phyloP scores from a whole-genome alignment of 2,113 vertebrate species.

The Chloropsis cyanopogon region DNA sequence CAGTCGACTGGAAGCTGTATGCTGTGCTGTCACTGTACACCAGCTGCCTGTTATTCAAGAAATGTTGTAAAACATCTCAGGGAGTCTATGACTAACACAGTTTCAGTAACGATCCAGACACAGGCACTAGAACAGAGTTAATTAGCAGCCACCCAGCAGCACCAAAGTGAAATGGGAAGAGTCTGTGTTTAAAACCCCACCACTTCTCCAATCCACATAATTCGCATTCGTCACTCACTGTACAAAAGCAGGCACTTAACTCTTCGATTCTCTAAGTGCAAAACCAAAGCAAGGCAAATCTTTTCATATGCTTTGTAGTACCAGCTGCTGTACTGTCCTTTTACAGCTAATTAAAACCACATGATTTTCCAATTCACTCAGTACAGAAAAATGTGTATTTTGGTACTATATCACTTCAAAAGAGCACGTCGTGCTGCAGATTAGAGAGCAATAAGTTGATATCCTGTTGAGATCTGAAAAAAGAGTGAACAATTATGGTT shows the following conservation, averaged over 20 bases:
- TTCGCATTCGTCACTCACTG: background rate
- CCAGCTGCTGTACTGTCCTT: constrained; percentile 2
- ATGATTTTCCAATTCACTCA: constrained; percentile 32
- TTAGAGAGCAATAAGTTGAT: background rate
- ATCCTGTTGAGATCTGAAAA: background rate
- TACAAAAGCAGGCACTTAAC: background rate
- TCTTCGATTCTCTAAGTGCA: background rate
- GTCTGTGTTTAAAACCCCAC: constrained; percentile 7
- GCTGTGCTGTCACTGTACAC: background rate
- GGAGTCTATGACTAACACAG: constrained; percentile 33
- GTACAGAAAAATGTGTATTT: background rate
- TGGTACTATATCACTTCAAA: background rate
- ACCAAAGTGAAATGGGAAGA: background rate
- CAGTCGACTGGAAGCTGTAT: background rate
- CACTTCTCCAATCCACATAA: background rate
- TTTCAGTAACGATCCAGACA: constrained; percentile 36
- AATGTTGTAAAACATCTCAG: constrained; percentile 45
- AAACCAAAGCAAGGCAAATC: background rate
- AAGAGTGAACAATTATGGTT: background rate
- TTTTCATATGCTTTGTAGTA: constrained; percentile 6
- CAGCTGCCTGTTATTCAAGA: constrained; percentile 16
- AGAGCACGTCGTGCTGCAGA: background rate
- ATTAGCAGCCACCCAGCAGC: constrained; percentile 16
- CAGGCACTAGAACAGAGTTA: constrained; percentile 29
- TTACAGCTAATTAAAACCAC: constrained; percentile 18